phyloP scores from a whole-genome alignment of 2,797 vertebrate genomes.

The Helostoma temminkii region DNA sequence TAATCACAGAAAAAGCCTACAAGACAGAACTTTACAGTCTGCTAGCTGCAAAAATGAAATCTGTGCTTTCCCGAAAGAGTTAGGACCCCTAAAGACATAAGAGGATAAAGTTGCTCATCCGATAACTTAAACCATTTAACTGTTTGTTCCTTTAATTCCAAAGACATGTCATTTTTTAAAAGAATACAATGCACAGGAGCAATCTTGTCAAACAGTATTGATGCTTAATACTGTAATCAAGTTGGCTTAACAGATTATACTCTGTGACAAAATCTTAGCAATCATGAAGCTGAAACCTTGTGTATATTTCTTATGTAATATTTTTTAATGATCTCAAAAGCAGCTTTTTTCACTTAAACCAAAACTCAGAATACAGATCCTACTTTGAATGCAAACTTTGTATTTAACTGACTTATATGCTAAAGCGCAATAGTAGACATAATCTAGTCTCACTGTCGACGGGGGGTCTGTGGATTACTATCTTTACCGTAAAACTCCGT shows the following conservation, averaged over 20 bases:
- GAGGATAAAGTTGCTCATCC: constrained; percentile 81
- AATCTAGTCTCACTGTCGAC: constrained; percentile 38
- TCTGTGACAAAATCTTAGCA: background rate
- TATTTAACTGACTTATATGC: constrained; percentile 44
- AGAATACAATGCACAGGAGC: constrained; percentile 63
- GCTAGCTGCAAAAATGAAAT: constrained; percentile 73
- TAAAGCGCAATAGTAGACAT: constrained; percentile 34
- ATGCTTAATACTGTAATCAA: constrained; percentile 57
- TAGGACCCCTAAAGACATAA: constrained; percentile 75
- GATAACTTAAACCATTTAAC: constrained; percentile 85
- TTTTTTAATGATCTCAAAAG: too few species aligned
- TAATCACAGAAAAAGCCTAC: constrained; percentile 49
- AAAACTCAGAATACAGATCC: constrained; percentile 7
- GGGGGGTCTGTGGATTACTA: constrained; percentile 53
- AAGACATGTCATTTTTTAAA: constrained; percentile 71
- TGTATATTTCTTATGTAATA: too few species aligned
- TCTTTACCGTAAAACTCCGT: constrained; percentile 55
- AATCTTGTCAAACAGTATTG: constrained; percentile 54
- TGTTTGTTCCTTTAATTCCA: constrained; percentile 78
- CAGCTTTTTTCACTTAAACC: constrained; percentile 10
- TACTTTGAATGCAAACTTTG: constrained; percentile 31
- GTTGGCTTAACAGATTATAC: constrained; percentile 54
- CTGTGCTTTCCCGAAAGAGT: constrained; percentile 74
- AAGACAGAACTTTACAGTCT: constrained; percentile 66
- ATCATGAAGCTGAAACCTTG: constrained; percentile 31